Evolutionary conservation across 2,888 invertebrate species (phyloP).

Genomic region (Himalopsyche kuldschensis): DNA sequence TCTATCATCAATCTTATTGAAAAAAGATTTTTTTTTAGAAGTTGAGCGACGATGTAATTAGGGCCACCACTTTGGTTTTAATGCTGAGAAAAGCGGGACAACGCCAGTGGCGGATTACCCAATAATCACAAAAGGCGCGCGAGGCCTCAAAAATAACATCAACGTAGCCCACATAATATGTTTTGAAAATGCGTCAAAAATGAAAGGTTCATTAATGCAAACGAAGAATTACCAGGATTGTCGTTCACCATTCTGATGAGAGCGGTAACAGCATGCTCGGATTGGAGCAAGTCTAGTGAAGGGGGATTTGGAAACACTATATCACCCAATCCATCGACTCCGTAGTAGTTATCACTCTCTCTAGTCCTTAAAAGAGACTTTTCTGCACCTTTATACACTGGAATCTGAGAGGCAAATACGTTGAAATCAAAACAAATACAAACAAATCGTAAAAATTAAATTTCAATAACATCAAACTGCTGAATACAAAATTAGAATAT

Average conservation of each 20-base stretch:
- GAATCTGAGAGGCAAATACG: constrained; percentile 58
- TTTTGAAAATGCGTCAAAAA: constrained; percentile 36
- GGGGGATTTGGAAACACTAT: constrained; percentile 52
- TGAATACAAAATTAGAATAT: too few relatives aligned
- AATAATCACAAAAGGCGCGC: too few relatives aligned
- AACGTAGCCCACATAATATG: too few relatives aligned
- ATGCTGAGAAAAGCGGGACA: too few relatives aligned
- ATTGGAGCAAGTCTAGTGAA: constrained; percentile 51
- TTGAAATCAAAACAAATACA: neutral
- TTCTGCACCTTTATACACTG: constrained; percentile 68
- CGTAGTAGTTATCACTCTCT: constrained; percentile 53
- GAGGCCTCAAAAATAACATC: too few relatives aligned
- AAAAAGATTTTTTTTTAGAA: too few relatives aligned
- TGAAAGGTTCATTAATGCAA: constrained; percentile 17
- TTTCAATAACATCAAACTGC: too few relatives aligned
- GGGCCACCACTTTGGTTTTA: too few relatives aligned
- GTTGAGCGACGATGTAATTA: too few relatives aligned
- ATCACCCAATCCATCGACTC: constrained; percentile 74
- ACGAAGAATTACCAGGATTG: constrained; percentile 52
- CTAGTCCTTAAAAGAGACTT: constrained; percentile 53
- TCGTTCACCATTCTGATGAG: constrained; percentile 62
- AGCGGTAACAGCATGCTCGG: constrained; percentile 62
- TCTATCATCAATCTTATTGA: too few relatives aligned
- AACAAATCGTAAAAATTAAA: neutral
- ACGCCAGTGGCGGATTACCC: too few relatives aligned